Evolutionary conservation across 2,888 invertebrate genomes (phyloP).

Genomic region (Agrochola lychnidis): DNA sequence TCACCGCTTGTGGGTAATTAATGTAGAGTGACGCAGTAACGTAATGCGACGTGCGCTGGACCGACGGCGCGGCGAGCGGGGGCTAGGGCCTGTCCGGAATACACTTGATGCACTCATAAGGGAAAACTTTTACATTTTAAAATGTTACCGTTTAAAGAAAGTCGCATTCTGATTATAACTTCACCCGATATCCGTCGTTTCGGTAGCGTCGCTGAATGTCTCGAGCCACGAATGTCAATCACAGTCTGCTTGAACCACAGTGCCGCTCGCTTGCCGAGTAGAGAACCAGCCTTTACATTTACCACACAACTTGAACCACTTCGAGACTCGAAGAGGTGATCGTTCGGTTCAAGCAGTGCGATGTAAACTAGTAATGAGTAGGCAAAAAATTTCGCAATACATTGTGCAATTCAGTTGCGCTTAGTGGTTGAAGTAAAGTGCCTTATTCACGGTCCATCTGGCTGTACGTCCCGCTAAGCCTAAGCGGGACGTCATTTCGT

Average conservation of each 20-base stretch:
- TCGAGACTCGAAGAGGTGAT: not conserved
- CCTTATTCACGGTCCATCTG: too few species aligned
- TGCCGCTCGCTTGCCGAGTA: not conserved
- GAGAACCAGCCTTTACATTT: not conserved
- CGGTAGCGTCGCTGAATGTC: not conserved
- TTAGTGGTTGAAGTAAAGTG: not conserved
- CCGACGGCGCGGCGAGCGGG: not conserved
- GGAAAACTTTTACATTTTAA: not conserved
- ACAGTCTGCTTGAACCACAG: not conserved
- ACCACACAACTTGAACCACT: too few species aligned
- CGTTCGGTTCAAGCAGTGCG: not conserved
- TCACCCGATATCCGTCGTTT: not conserved
- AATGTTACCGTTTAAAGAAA: slow-evolving; percentile 2
- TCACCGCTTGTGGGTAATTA: slow-evolving; percentile 27
- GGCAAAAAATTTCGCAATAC: not conserved
- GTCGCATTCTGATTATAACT: not conserved
- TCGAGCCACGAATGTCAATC: not conserved
- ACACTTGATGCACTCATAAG: not conserved
- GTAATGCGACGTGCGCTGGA: slow-evolving; percentile 10
- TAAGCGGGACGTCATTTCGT: too few species aligned
- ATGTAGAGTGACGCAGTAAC: slow-evolving; percentile 18
- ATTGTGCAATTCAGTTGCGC: not conserved
- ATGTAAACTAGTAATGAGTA: not conserved
- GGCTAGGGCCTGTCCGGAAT: not conserved
- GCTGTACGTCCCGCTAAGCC: too few species aligned